Conservation (phyloP, 2,888 invertebrate genomes). For the Melinopterus prodromus region DNA sequence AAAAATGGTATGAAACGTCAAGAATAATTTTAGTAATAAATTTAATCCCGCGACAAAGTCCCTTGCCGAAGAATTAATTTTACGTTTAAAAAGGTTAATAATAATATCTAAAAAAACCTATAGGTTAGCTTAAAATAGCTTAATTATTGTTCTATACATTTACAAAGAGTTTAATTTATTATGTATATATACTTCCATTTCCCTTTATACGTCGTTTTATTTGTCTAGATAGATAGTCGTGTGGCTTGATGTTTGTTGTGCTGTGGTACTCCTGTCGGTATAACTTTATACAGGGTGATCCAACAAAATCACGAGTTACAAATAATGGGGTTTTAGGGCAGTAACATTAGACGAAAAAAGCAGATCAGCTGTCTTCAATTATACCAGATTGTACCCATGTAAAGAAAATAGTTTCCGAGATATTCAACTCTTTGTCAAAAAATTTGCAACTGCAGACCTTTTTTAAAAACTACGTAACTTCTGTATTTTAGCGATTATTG, state of each 20-base stretch:
- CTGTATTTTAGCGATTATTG: too few relatives aligned
- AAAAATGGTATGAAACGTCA: conserved; percentile 56
- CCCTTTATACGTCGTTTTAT: conserved; percentile 12
- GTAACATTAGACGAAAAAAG: too few relatives aligned
- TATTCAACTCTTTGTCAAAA: too few relatives aligned
- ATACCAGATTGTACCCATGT: too few relatives aligned
- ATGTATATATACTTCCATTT: conserved; percentile 11
- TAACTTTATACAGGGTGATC: too few relatives aligned
- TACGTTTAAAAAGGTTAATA: conserved; percentile 33
- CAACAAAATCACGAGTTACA: too few relatives aligned
- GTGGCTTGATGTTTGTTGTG: background rate
- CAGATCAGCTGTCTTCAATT: too few relatives aligned
- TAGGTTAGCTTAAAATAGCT: conserved; percentile 44
- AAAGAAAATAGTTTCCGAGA: too few relatives aligned
- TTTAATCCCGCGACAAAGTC: background rate
- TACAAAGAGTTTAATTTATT: conserved; percentile 39
- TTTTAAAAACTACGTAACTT: too few relatives aligned
- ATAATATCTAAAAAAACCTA: conserved; percentile 39
- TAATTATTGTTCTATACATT: conserved; percentile 51
- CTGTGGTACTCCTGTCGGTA: conserved; percentile 13
- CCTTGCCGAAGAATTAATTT: conserved; percentile 19
- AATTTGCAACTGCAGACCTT: too few relatives aligned
- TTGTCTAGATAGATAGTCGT: conserved; percentile 26
- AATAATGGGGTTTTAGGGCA: too few relatives aligned
- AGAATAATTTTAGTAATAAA: conserved; percentile 39